phyloP scores from a whole-genome alignment of 2,797 vertebrate species.

The Centropyge bicolor region DNA sequence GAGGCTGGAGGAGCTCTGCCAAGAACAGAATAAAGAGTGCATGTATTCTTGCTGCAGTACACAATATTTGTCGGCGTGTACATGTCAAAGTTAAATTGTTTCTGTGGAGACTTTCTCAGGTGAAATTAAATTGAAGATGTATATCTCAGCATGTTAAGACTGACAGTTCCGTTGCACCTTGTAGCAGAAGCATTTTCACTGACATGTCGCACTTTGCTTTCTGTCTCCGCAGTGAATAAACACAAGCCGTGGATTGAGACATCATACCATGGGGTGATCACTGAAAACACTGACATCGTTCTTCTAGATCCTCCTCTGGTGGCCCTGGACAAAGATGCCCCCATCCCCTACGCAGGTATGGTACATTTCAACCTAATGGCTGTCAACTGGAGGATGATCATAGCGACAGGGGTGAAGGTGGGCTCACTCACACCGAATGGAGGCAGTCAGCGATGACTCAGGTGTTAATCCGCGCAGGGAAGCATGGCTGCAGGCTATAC shows the following conservation, averaged over 20 bases:
- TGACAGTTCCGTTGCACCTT: background rate
- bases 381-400: constrained; percentile 14
- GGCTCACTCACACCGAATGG: constrained; percentile 16
- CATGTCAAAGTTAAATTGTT: background rate
- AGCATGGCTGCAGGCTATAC: constrained; percentile 37
- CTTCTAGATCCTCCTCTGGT: constrained; percentile 96
- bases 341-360: constrained; percentile 95
- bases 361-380: background rate
- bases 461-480: constrained; percentile 53
- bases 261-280: constrained; percentile 96
- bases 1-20: constrained; percentile 23
- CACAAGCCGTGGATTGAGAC: constrained; percentile 99
- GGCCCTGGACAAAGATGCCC: constrained; percentile 97
- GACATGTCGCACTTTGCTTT: constrained; percentile 16
- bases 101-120: background rate
- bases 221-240: constrained; percentile 90
- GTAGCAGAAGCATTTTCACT: background rate
- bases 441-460: constrained; percentile 35
- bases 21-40: constrained; percentile 10
- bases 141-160: background rate
- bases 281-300: constrained; percentile 95
- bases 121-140: constrained; percentile 17
- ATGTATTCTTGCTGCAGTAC: background rate
- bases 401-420: background rate
- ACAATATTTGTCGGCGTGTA: background rate